Evolutionary conservation across 2,113 vertebrate species (phyloP), one percentile per base, ranked within the genome.

Genomic region (Trogon surrucura): DNA sequence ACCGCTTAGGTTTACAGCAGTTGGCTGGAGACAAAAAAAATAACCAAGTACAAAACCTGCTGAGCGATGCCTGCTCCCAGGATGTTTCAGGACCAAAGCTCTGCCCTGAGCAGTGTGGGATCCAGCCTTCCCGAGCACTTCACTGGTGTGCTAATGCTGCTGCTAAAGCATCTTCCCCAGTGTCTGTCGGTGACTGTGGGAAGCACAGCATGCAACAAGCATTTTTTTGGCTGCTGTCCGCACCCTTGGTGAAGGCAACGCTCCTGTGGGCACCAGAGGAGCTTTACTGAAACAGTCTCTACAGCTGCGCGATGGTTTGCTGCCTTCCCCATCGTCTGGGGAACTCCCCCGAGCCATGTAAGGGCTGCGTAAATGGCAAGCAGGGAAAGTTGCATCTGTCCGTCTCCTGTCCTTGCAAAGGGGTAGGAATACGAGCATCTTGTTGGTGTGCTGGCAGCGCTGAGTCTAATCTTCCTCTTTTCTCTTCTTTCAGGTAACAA

Each of bases 401-500:
- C 5, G 1, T 6, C 30, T 62, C 45, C 45, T 71, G 56, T 77
- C 74, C 36, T 64, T 80, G 22, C 10, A 4, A 22, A 17, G 73
- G 48, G 66, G 54, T 65, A 27, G 48, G 51, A 66, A 47, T 41
- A 41, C 1, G 32, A 79, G 45, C 72, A 44, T 72, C 48, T 58
- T 47, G n/a, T 44, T 78, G 56, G 34, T 71, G 48, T 50, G 54
- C 50, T 84, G 85, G 41, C 61, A 41, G 70, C 4, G 5, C 73
- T 16, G 44, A 57, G 54, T 32, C 92, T 98, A 85, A 98, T 16
- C 36, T 62, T 73, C 69, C 25, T 88, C 74, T 85, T 80, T 54
- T 97, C 94, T 97, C 77, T 97, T 72, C 98, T 88, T 98, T 61
- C 95, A 99, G 99, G 98, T 98, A 83, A 95, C 98, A 53, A 98